Base-by-base conservation (phyloP, 2,888 invertebrate species). In the Charanyca ferruginea region DNA sequence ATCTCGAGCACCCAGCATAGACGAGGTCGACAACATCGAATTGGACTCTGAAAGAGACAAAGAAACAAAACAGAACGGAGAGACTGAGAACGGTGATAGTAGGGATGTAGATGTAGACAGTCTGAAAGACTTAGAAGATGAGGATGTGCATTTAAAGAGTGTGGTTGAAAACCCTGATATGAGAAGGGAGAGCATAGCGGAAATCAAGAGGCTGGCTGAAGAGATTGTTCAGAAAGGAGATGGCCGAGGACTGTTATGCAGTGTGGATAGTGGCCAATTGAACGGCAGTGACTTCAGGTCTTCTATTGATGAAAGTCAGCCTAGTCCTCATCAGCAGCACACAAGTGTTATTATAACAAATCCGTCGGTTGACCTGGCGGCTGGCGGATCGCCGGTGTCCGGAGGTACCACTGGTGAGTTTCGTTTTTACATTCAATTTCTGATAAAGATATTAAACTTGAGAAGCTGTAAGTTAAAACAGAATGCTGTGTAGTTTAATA, bases 261-360 rank as follows among this genome's bases (percentile, higher is more conserved):
- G 95, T 75, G 92, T 95, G 44, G 95, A 95, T 77, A 95, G 95
- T 83, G 94, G 87, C 3, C 92, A 92, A 87, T 80, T 88, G 28
- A 92, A 94, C 66, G 93, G 96, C 11, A 90, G 81, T 70, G 92
- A 95, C 63, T 73, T 89, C 66, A 90, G 89, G 78, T 89, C 91
- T 0, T 92, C 93, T 0, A 69, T 93, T 35, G 93, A 95, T 66
- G 94, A 94, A 51, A 84, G 75, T 54, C 88, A 87, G 65, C 82
- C 89, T 0, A 87, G 80, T 66, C 90, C 90, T 3, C 94, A 88
- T 35, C 92, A 91, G 55, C 93, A 92, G 73, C 96, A 95, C 70
- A 96, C 97, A 8, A 97, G 97, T 79, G 97, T 97, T 2, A 97
- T 97, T 70, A 96, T 97, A 9, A 97, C 97, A 0, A 97, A 97